Base-by-base conservation (phyloP, 2,888 invertebrate species). In the Pseudanteris insignis region DNA sequence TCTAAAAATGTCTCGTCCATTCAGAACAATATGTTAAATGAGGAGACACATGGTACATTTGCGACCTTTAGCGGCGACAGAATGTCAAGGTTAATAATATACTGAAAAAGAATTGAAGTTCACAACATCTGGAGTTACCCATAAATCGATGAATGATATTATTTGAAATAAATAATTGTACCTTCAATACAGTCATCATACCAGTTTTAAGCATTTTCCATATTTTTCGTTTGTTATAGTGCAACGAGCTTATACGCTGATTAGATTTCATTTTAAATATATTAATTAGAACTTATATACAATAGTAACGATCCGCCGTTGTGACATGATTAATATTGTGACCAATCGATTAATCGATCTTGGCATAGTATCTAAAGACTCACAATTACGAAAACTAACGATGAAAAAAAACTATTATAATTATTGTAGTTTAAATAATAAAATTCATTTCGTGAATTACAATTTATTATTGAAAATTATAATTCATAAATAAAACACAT, bases 261-360 rank as follows among this genome's bases (percentile, higher is more conserved):
- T 26, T 46, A 40, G 18, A 21, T 28, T 40, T 55, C 55, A 62
- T 57, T 62, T 55, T 36, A 55, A 6, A 18, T 18, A 18, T 18
- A 18, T 18, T 33, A 46, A 36, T 51, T 33, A 38, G 37, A 53
- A 63, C 55, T 58, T 63, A 63, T 63, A 47, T 63, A 63, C 57
- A 63, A 58, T 57, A 37, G 37, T 55, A 48, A 48, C 44, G 12
- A 12, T 48, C 28, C 29, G 43, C 38, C 30, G n/a, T 46, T 29
- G 41, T 30, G 32, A 37, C 36, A 15, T 41, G 24, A 33, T 37
- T 57, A 32, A 55, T 48, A 57, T 47, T 46, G n/a, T n/a, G n/a
- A n/a, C n/a, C n/a, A n/a, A n/a, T n/a, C n/a, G n/a, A n/a, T n/a
- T n/a, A n/a, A n/a, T n/a, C n/a, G n/a, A n/a, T n/a, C n/a, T n/a